Evolutionary conservation across 2,113 vertebrate species (phyloP), one percentile per base, ranked within the genome.

Genomic region (Odocoileus virginianus): DNA sequence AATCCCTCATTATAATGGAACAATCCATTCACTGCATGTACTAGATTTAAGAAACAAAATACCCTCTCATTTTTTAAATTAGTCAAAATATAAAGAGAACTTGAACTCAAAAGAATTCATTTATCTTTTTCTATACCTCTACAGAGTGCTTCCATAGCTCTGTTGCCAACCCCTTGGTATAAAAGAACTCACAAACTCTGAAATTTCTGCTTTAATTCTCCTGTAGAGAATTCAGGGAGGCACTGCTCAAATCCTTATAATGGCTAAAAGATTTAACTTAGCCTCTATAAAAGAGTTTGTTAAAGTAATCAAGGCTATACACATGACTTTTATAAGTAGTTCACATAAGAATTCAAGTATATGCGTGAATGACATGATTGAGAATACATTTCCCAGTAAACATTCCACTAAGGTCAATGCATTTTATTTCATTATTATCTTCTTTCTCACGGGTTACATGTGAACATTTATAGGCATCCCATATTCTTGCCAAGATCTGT

Each of bases 61-160:
- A 88, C 28, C 6, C 25, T 28, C 23, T 93, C 55, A 86, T 83
- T 81, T 91, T 92, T 95, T 43, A 81, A 98, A 91, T 86, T 87
- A 89, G 55, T 60, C 43, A 64, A 94, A 93, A 85, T 55, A 55
- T 60, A 89, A 89, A 67, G 28, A 89, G 12, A 97, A 78, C 28
- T 60, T 74, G 52, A 91, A 71, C 30, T 91, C 81, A 85, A 87
- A 97, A 94, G 71, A 95, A 60, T 57, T 94, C 55, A 87, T 86
- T 95, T 87, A 90, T 94, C 61, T 92, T 91, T 36, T 54, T 33
- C 52, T 81, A 7, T 23, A 60, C 30, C 23, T 87, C 40, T 88
- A 1, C 43, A 9, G 33, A 88, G 17, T 55, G 11, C 14, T 95
- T 88, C 45, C 57, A 81, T 58, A 50, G n/a, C 3, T 40, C 33